These are phyloP conservation scores for Rhamnusium bicolor DNA, from an alignment of 2,888 invertebrate species.

Conservation along the genomic window DNA sequence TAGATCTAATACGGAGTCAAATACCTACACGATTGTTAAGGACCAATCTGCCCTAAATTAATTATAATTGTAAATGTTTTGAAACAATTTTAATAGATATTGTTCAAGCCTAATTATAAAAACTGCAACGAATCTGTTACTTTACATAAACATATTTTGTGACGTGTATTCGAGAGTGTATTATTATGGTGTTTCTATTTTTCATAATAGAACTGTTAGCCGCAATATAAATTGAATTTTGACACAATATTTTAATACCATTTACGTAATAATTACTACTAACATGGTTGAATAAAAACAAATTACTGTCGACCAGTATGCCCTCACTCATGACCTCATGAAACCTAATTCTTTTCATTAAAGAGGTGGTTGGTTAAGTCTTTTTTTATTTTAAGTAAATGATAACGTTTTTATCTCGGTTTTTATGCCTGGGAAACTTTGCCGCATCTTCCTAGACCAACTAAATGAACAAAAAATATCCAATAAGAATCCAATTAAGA, in stretches of 20 bases:
- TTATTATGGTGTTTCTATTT: not conserved
- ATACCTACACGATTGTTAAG: not conserved
- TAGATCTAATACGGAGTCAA: constrained; percentile 25
- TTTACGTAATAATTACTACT: not conserved
- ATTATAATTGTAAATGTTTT: constrained; percentile 4
- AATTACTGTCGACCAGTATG: too few relatives aligned
- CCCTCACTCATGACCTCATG: too few relatives aligned
- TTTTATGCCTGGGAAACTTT: too few relatives aligned
- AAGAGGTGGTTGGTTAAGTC: too few relatives aligned
- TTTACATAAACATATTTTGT: not conserved
- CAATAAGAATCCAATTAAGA: too few relatives aligned
- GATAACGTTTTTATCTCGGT: too few relatives aligned
- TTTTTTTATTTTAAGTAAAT: too few relatives aligned
- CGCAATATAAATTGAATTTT: not conserved
- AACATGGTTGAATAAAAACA: too few relatives aligned
- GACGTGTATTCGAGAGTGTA: not conserved
- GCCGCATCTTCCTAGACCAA: too few relatives aligned
- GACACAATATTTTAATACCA: not conserved
- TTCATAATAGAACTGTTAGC: not conserved
- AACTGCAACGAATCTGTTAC: not conserved
- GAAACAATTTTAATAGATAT: constrained; percentile 2
- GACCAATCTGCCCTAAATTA: not conserved
- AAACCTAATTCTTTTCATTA: too few relatives aligned
- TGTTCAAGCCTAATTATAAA: not conserved
- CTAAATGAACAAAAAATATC: too few relatives aligned